These are phyloP conservation scores for Exocentrus adspersus DNA, from an alignment of 2,888 invertebrate genomes.

Conservation along the genomic window DNA sequence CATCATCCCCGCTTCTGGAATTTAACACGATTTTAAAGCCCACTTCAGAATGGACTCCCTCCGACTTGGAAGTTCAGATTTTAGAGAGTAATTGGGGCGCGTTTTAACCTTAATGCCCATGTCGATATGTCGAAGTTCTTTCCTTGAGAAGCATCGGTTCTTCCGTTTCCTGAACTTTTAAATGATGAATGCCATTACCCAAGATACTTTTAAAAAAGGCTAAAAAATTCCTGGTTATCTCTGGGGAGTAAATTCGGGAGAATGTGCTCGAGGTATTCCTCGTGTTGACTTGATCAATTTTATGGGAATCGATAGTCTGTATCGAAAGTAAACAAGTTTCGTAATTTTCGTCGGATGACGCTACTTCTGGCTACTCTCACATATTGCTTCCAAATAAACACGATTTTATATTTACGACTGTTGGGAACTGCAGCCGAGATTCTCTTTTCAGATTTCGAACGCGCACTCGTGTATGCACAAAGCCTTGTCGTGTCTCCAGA, in stretches of 20 bases:
- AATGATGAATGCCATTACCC: slow-evolving; percentile 5
- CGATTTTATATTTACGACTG: slow-evolving; percentile 14
- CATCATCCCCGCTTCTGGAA: too few relatives aligned
- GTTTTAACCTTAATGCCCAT: neutral
- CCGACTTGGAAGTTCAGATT: too few relatives aligned
- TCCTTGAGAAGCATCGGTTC: neutral
- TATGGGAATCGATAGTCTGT: slow-evolving; percentile 54
- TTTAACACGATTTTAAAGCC: too few relatives aligned
- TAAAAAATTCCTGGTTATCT: slow-evolving; percentile 10
- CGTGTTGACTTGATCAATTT: slow-evolving; percentile 57
- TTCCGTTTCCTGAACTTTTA: neutral
- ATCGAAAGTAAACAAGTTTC: slow-evolving; percentile 51
- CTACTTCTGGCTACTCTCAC: neutral
- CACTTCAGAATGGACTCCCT: too few relatives aligned
- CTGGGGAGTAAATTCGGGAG: slow-evolving; percentile 42
- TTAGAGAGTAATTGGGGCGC: neutral
- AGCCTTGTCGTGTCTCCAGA: too few relatives aligned
- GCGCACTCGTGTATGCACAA: neutral
- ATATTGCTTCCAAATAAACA: slow-evolving; percentile 5
- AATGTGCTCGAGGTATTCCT: slow-evolving; percentile 47
- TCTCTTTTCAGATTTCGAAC: neutral
- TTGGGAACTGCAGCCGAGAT: neutral
- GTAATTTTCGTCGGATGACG: slow-evolving; percentile 15
- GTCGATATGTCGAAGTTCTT: neutral
- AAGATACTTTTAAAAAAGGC: slow-evolving; percentile 8